A percentile compares a stretch with the other conserved stretches of the same genome.
phyloP scores from a whole-genome alignment of 2,113 vertebrate genomes.

The Austrofundulus limnaeus region DNA sequence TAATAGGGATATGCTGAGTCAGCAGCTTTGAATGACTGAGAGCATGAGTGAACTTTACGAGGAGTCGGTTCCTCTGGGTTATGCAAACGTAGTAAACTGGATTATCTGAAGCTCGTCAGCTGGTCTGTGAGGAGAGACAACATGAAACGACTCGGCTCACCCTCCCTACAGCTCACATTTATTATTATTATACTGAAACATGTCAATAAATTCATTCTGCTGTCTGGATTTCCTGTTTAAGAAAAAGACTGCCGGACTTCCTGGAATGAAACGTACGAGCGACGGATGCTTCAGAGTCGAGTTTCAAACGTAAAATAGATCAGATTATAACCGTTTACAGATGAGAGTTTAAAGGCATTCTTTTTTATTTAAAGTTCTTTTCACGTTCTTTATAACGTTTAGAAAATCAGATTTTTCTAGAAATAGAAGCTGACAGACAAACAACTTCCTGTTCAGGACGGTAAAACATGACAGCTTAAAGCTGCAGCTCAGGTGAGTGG shows the following conservation, averaged over 20 bases:
- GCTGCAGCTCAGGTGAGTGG: constrained; percentile 11
- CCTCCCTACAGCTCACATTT: background rate
- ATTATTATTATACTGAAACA: no score
- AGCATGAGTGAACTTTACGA: constrained; percentile 44
- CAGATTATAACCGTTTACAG: no score
- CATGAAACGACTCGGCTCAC: background rate
- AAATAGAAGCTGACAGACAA: no score
- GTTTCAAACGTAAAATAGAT: background rate
- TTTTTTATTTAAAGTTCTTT: no score
- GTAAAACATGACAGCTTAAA: no score
- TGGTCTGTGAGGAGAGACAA: no score
- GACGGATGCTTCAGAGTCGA: background rate
- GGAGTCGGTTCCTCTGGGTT: constrained; percentile 39
- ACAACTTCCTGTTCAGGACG: no score
- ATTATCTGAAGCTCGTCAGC: constrained; percentile 14
- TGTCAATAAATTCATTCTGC: background rate
- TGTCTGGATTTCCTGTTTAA: background rate
- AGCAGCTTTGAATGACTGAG: constrained; percentile 21
- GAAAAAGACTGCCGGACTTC: background rate
- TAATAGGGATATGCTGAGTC: constrained; percentile 25
- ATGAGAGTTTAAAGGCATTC: no score
- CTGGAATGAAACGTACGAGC: constrained; percentile 1
- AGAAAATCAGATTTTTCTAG: no score
- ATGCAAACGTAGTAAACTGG: constrained; percentile 27
- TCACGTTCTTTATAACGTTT: no score